A percentile compares a stretch with the other conserved stretches of the same genome.
Conservation (phyloP, 2,888 invertebrate species). For the Altica lythri region DNA sequence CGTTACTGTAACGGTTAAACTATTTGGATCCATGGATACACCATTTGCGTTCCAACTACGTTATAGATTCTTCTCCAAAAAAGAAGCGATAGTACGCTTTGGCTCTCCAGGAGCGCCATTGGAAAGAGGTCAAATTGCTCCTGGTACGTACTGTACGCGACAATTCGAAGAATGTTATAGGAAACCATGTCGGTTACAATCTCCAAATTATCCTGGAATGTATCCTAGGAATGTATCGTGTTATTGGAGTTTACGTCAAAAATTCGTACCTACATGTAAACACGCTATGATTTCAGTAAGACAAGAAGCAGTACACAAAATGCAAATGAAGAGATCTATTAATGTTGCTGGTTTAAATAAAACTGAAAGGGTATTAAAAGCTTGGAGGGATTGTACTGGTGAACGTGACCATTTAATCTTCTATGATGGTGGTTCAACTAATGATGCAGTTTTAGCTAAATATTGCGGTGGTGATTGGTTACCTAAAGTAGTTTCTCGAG, state of each 20-base stretch:
- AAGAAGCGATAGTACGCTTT: constrained; percentile 79
- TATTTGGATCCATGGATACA: constrained; percentile 73
- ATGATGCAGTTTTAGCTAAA: constrained; percentile 82
- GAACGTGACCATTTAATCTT: constrained; percentile 84
- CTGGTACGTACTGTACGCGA: constrained; percentile 67
- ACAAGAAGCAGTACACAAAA: constrained; percentile 75
- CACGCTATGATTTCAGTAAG: constrained; percentile 88
- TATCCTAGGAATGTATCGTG: constrained; percentile 89
- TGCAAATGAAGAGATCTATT: constrained; percentile 70
- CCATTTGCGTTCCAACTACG: constrained; percentile 81
- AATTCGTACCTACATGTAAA: constrained; percentile 85
- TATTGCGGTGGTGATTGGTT: constrained; percentile 89
- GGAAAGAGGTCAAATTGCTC: constrained; percentile 83
- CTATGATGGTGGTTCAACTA: constrained; percentile 81
- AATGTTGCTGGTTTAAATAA: constrained; percentile 73
- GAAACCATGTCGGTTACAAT: constrained; percentile 83
- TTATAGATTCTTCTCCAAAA: constrained; percentile 80
- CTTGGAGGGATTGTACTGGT: constrained; percentile 83
- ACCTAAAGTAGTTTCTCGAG: constrained; percentile 76
- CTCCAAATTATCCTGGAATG: constrained; percentile 90
- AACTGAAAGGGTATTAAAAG: constrained; percentile 70
- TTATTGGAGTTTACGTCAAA: constrained; percentile 84
- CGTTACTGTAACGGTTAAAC: constrained; percentile 81
- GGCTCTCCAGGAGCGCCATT: constrained; percentile 76
- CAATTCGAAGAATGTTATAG: constrained; percentile 84